A percentile compares a stretch with the other conserved stretches of the same genome.
These are phyloP conservation scores for Morinoia aosen DNA, from an alignment of 2,888 invertebrate species.

Conservation along the genomic window DNA sequence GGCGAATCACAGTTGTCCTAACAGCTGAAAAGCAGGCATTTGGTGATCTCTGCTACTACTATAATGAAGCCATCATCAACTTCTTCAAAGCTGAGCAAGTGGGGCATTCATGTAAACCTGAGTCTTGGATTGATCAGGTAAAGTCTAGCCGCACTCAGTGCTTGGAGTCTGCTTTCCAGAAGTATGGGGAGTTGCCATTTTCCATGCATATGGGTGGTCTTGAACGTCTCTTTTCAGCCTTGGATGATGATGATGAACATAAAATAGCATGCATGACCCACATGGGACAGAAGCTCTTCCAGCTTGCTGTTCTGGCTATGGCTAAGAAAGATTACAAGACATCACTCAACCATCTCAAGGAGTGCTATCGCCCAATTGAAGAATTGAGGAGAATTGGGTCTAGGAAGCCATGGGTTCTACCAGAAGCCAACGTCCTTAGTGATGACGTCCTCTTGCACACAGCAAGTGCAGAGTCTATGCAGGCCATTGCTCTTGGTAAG, in stretches of 20 bases:
- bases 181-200: background rate
- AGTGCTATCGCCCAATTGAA: slow-evolving; percentile 27
- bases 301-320: background rate
- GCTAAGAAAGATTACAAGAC: background rate
- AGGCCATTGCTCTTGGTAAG: background rate
- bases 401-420: background rate
- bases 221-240: background rate
- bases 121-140: background rate
- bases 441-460: background rate
- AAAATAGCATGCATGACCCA: background rate
- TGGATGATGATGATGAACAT: background rate
- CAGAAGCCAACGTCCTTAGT: slow-evolving; percentile 1
- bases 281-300: background rate
- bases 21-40: background rate
- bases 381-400: background rate
- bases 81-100: background rate
- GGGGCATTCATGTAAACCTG: background rate
- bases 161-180: slow-evolving; percentile 1
- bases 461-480: slow-evolving; percentile 29
- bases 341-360: background rate
- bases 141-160: background rate
- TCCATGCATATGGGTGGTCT: background rate
- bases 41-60: background rate
- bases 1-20: background rate
- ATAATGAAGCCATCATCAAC: background rate